phyloP scores from a whole-genome alignment of 2,888 invertebrate genomes.

The Axea sp. region DNA sequence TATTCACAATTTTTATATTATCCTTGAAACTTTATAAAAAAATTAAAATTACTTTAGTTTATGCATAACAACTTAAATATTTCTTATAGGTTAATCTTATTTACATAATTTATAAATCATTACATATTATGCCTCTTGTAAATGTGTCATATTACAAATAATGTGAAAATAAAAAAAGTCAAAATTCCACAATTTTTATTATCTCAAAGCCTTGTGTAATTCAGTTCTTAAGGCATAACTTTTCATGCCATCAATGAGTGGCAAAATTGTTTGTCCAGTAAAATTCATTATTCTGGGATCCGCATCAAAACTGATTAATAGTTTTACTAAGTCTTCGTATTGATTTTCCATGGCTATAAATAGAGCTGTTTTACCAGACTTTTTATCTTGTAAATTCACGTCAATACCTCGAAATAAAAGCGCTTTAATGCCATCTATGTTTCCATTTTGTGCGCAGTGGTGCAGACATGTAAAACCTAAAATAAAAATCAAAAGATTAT shows the following conservation, averaged over 20 bases:
- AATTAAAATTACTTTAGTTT: too few species aligned
- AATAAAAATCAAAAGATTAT: not conserved
- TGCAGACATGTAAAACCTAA: constrained; percentile 75
- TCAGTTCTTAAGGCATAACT: too few species aligned
- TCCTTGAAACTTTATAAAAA: too few species aligned
- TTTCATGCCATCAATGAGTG: constrained; percentile 67
- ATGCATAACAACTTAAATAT: too few species aligned
- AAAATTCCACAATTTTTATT: too few species aligned
- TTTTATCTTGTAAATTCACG: constrained; percentile 70
- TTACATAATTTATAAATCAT: too few species aligned
- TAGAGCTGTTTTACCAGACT: constrained; percentile 73
- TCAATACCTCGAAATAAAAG: constrained; percentile 68
- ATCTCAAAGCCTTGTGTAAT: too few species aligned
- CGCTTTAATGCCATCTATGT: constrained; percentile 65
- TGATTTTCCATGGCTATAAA: constrained; percentile 74
- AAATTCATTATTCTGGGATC: constrained; percentile 68
- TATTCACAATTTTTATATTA: too few species aligned
- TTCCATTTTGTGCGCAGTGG: constrained; percentile 69
- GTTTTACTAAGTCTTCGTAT: constrained; percentile 61
- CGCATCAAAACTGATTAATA: constrained; percentile 68
- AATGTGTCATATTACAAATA: too few species aligned
- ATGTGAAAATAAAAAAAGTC: too few species aligned
- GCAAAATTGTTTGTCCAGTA: constrained; percentile 70
- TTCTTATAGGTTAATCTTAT: too few species aligned
- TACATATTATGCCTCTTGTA: too few species aligned